These are phyloP conservation scores for Syngnathoides biaculeatus DNA, from an alignment of 2,113 vertebrate species.

Conservation along the genomic window DNA sequence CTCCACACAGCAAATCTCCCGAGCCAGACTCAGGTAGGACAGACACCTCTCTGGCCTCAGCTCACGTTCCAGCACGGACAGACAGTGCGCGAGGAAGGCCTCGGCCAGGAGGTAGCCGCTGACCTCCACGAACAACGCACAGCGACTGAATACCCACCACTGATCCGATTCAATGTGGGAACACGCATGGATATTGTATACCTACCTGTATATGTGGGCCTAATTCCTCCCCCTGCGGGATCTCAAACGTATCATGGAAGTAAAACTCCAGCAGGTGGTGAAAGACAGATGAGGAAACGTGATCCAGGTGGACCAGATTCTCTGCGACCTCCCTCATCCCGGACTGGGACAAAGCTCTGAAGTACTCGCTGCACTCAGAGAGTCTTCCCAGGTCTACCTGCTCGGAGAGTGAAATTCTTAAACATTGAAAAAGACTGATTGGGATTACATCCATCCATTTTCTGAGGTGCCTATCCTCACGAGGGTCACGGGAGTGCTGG, in stretches of 20 bases:
- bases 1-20: conserved; percentile 66
- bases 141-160: neutral
- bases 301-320: conserved; percentile 58
- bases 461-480: too few relatives aligned
- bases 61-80: conserved; percentile 44
- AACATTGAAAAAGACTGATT: neutral
- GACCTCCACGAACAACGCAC: conserved; percentile 31
- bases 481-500: too few relatives aligned
- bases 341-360: conserved; percentile 70
- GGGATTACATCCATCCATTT: too few relatives aligned
- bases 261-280: conserved; percentile 69
- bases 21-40: conserved; percentile 66
- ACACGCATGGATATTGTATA: neutral
- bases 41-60: conserved; percentile 65
- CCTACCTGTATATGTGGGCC: conserved; percentile 62
- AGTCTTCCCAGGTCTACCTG: conserved; percentile 65
- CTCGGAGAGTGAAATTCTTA: neutral
- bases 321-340: conserved; percentile 72
- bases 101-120: conserved; percentile 71
- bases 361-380: conserved; percentile 69
- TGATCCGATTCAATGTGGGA: too few relatives aligned
- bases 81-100: conserved; percentile 64
- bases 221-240: conserved; percentile 50
- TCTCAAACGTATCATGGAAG: conserved; percentile 54
- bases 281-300: conserved; percentile 67